phyloP scores from a whole-genome alignment of 2,113 vertebrate species.

The Nothocercus nigrocapillus region DNA sequence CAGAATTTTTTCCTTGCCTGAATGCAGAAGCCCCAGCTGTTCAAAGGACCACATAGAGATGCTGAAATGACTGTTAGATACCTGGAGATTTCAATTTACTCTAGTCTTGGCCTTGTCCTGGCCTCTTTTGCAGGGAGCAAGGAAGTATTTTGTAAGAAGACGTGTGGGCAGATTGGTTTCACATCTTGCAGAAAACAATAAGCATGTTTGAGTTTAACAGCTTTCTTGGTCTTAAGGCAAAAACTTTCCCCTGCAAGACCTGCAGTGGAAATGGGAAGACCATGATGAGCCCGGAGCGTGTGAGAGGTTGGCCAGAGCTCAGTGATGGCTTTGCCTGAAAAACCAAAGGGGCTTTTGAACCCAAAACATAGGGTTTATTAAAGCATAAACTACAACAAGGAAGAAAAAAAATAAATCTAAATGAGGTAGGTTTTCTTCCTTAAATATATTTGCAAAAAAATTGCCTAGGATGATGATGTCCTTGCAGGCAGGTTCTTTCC shows the following conservation, averaged over 20 bases:
- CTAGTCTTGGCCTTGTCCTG: background rate
- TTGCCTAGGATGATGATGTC: too few species aligned
- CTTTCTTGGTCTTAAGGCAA: background rate
- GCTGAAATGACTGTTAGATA: conserved; percentile 37
- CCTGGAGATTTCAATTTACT: conserved; percentile 47
- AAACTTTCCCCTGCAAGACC: background rate
- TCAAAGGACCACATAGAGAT: background rate
- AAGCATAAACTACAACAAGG: too few species aligned
- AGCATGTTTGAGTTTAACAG: background rate
- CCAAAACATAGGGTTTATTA: too few species aligned
- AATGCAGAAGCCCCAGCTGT: background rate
- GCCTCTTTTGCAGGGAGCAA: background rate
- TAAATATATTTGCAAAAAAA: too few species aligned
- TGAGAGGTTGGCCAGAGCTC: too few species aligned
- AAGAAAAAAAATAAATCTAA: too few species aligned
- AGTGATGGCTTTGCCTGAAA: too few species aligned
- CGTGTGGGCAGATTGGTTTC: background rate
- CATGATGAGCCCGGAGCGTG: too few species aligned
- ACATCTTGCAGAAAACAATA: fast-evolving
- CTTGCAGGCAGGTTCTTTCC: too few species aligned
- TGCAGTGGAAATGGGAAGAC: background rate
- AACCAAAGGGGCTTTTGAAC: too few species aligned
- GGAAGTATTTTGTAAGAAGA: background rate
- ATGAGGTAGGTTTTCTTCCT: too few species aligned
- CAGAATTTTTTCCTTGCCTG: fast-evolving